Base-by-base conservation (phyloP, 2,888 invertebrate genomes). In the Cephonodes hylas region DNA sequence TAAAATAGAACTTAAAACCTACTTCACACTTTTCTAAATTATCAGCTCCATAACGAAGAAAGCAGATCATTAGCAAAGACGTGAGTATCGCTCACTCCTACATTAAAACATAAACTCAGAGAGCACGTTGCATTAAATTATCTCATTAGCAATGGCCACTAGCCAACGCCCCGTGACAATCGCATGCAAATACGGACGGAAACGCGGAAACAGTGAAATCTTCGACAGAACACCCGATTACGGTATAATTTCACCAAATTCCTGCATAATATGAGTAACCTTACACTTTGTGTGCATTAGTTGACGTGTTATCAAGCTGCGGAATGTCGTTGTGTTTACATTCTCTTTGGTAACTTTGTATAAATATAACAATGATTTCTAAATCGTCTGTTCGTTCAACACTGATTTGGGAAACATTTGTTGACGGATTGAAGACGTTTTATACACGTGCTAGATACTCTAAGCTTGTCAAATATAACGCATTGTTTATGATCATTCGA, bases 241-340 rank as follows among this genome's bases (percentile, higher is more conserved):
- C 53, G 8, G 10, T 59, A 76, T 73, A 80, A 75, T 80, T 79
- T 81, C 74, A 72, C 76, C 74, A 63, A 71, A 81, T 77, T 77
- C 80, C 75, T 75, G 80, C 79, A 83, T 83, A 81, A 66, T 68
- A 71, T 72, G 65, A 64, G 25, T 62, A 68, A 31, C 60, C 46
- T 60, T 48, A 53, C n/a, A 60, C 18, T 53, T 38, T 20, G n/a
- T 48, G 15, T 34, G 22, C 18, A 48, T 48, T 60, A 15, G 48
- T 48, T 66, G 63, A 67, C 73, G 67, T 18, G 53, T 31, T 53
- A 53, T 53, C 31, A 53, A 31, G 27, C 27, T 18, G 15, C 27
- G 53, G 53, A 53, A 53, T 53, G 53, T 27, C 27, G 53, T 53
- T 27, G 27, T 31, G 31, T 53, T 53, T 53, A 53, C 53, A 53